A percentile compares a stretch with the other conserved stretches of the same genome.
Evolutionary conservation across 2,797 vertebrate genomes (phyloP).

Genomic region (Ceryle rudis): DNA sequence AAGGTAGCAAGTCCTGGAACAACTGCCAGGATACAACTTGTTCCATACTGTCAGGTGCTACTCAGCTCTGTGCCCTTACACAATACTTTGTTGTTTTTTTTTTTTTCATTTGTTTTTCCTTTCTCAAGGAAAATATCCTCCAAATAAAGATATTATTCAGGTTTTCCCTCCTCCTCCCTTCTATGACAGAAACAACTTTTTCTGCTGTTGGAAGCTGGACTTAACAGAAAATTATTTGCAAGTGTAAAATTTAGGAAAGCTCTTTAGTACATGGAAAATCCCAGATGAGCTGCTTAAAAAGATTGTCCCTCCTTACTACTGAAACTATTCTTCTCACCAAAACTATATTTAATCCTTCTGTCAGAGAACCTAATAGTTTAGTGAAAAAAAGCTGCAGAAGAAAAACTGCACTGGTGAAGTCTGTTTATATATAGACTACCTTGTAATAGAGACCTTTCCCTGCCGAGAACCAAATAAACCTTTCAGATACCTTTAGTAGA

Average conservation of each 20-base stretch:
- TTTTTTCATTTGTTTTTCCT: rapidly evolving
- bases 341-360: not conserved
- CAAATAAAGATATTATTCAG: not conserved
- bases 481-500: not conserved
- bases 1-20: not conserved
- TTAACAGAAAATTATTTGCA: not conserved
- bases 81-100: rapidly evolving
- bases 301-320: not conserved
- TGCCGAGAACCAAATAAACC: not conserved
- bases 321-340: not conserved
- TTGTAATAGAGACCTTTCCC: not conserved
- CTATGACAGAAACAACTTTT: not conserved
- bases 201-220: not conserved
- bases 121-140: not conserved
- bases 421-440: not conserved
- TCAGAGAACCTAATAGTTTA: not conserved
- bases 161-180: not conserved
- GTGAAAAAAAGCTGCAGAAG: not conserved
- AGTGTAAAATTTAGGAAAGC: not conserved
- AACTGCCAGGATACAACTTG: not conserved
- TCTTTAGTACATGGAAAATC: not conserved
- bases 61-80: not conserved
- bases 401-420: not conserved
- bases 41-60: not conserved
- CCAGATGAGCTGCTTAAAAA: not conserved